A percentile compares a stretch with the other conserved stretches of the same genome.
phyloP scores from a whole-genome alignment of 2,113 vertebrate species.

The Sphaerodactylus townsendi region DNA sequence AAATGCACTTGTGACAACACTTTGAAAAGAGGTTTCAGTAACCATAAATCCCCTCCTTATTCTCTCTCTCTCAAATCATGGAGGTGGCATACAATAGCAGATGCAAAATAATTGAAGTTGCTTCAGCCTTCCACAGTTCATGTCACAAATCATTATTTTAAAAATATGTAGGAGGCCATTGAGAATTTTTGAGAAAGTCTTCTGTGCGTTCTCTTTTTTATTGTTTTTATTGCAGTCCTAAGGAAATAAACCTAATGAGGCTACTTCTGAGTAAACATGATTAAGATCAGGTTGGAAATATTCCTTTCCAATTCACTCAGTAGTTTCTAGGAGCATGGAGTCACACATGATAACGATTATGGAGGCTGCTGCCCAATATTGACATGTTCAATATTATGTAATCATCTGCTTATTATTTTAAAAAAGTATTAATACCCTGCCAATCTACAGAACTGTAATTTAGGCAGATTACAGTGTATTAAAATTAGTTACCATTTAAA shows the following conservation, averaged over 20 bases:
- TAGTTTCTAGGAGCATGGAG: not conserved
- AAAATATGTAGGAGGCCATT: slow-evolving; percentile 12
- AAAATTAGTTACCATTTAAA: no score
- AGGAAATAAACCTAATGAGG: not conserved
- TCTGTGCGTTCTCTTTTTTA: slow-evolving; percentile 8
- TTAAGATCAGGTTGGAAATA: slow-evolving; percentile 4
- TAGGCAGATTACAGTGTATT: no score
- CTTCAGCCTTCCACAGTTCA: slow-evolving; percentile 38
- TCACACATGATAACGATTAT: not conserved
- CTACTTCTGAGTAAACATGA: not conserved
- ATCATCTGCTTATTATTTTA: no score
- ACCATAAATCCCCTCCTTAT: slow-evolving; percentile 15
- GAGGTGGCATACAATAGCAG: slow-evolving; percentile 45
- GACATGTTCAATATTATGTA: no score
- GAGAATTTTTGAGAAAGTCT: not conserved
- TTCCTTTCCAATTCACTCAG: slow-evolving; percentile 36
- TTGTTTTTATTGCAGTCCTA: slow-evolving; percentile 6
- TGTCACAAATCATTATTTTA: slow-evolving; percentile 40
- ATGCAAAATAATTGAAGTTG: slow-evolving; percentile 43
- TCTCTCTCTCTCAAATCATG: slow-evolving; percentile 35
- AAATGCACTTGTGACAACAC: slow-evolving; percentile 4
- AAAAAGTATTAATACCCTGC: no score
- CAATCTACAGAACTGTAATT: no score
- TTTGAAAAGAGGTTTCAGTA: slow-evolving; percentile 19
- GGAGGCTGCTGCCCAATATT: not conserved